Percentiles rank a stretch among this genome's conserved stretches.
These are phyloP conservation scores for Papilio protenor DNA, from an alignment of 2,888 invertebrate species.

Conservation along the genomic window DNA sequence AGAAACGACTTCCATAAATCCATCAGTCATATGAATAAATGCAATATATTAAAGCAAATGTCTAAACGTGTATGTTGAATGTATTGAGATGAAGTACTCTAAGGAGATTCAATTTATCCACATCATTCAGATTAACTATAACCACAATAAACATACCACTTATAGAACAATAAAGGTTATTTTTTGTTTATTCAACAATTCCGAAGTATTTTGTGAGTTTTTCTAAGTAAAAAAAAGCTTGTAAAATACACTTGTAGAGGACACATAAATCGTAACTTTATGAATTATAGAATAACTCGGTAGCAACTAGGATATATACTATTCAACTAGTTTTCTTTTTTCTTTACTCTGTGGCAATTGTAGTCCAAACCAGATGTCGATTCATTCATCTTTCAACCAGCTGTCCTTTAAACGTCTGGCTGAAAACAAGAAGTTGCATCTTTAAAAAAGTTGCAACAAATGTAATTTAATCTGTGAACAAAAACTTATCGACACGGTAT, in stretches of 20 bases:
- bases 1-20: conserved; percentile 39
- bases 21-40: conserved; percentile 40
- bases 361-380: not conserved
- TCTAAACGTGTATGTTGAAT: conserved; percentile 31
- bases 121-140: not conserved
- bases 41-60: conserved; percentile 38
- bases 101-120: not conserved
- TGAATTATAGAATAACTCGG: not conserved
- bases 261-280: not conserved
- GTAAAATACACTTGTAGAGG: not conserved
- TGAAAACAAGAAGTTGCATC: conserved; percentile 1
- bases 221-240: not conserved
- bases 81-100: conserved; percentile 24
- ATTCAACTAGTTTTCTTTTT: conserved; percentile 12
- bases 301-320: not conserved
- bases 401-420: conserved; percentile 5
- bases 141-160: too few relatives aligned
- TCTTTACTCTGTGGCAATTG: not conserved
- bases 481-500: conserved; percentile 37
- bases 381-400: conserved; percentile 28
- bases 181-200: not conserved
- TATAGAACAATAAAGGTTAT: too few relatives aligned
- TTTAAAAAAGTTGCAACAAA: conserved; percentile 17
- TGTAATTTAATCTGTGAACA: conserved; percentile 28
- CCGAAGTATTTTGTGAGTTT: not conserved